These are phyloP conservation scores for Ischnus inquisitorius DNA, from an alignment of 2,888 invertebrate genomes.

Conservation along the genomic window DNA sequence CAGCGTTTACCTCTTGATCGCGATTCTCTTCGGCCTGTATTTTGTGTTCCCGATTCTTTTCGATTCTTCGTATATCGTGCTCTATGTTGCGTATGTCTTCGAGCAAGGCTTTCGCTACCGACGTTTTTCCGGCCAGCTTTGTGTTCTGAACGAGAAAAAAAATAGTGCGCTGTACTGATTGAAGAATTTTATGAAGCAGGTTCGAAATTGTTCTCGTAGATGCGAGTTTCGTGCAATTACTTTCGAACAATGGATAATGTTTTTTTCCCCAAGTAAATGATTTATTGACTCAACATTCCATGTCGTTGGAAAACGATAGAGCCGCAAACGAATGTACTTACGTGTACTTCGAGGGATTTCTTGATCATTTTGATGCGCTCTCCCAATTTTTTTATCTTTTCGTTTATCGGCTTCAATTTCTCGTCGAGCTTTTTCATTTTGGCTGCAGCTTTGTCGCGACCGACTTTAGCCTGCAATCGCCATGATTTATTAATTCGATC, in stretches of 20 bases:
- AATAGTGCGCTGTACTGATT: not conserved
- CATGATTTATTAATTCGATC: not conserved
- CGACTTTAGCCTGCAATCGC: conserved; percentile 79
- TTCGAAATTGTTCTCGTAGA: too few relatives aligned
- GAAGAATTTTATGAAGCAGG: too few relatives aligned
- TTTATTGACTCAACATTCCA: too few relatives aligned
- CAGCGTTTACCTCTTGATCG: conserved; percentile 86
- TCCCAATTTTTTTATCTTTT: conserved; percentile 76
- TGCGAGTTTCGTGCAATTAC: too few relatives aligned
- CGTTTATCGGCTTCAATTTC: conserved; percentile 76
- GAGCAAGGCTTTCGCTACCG: conserved; percentile 69
- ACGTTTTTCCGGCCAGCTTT: conserved; percentile 70
- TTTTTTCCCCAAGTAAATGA: too few relatives aligned
- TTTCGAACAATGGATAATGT: too few relatives aligned
- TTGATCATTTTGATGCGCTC: conserved; percentile 69
- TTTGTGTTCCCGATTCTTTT: conserved; percentile 82
- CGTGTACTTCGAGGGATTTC: conserved; percentile 72
- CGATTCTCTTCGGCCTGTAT: conserved; percentile 86
- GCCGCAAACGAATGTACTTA: conserved; percentile 64
- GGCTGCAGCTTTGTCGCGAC: conserved; percentile 86
- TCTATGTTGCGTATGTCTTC: conserved; percentile 74
- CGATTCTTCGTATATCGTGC: conserved; percentile 75
- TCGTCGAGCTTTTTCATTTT: conserved; percentile 85
- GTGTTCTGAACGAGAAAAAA: conserved; percentile 73
- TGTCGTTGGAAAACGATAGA: not conserved